These are phyloP conservation scores for Sinhomidia bicolor DNA, from an alignment of 2,888 invertebrate genomes.

Conservation along the genomic window DNA sequence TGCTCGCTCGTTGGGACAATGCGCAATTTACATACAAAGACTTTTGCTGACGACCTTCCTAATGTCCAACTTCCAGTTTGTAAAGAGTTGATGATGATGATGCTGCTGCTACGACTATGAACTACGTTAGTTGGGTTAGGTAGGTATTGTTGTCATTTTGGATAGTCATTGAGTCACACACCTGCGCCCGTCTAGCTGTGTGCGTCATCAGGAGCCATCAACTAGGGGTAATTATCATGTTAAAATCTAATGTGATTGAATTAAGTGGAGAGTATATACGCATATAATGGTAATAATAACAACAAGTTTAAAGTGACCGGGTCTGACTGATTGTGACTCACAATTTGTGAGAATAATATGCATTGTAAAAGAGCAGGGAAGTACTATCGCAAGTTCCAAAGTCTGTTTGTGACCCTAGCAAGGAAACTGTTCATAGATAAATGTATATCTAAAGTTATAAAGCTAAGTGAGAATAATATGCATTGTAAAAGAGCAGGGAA, in stretches of 20 bases:
- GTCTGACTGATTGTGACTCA: no score
- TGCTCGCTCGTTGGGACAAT: no score
- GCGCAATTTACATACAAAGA: neutral
- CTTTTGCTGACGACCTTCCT: conserved; percentile 28
- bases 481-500: no score
- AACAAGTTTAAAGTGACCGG: no score
- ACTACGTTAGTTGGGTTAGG: neutral
- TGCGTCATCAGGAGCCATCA: neutral
- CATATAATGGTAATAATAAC: no score
- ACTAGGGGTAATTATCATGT: neutral
- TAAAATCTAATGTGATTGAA: neutral
- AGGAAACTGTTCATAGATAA: no score
- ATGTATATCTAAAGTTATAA: no score
- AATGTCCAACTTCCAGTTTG: conserved; percentile 28
- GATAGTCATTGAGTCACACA: neutral
- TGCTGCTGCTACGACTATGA: neutral
- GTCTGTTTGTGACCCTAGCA: no score
- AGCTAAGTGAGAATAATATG: no score
- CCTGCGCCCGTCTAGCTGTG: neutral
- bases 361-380: no score
- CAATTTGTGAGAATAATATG: no score
- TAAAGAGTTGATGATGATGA: neutral
- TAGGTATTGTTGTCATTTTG: neutral
- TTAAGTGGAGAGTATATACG: neutral
- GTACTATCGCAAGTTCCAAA: no score